Evolutionary conservation across 2,888 invertebrate genomes (phyloP), one percentile per base, ranked within the genome.

Genomic region (Hybos culiciformis): DNA sequence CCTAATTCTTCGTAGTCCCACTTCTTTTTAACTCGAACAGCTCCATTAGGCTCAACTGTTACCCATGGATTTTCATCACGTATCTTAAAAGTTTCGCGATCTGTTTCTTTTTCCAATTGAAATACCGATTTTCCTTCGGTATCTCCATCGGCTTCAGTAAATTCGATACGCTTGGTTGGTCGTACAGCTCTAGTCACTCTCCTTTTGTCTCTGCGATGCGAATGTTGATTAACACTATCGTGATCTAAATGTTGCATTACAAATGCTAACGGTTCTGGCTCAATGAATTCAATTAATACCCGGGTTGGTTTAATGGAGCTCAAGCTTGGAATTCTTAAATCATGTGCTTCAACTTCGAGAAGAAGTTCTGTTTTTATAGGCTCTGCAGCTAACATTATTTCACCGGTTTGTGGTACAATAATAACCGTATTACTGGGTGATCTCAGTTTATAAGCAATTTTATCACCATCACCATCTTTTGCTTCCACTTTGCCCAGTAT

Each of bases 1-100:
- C 91, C 91, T 38, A 92, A 68, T 60, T 91, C 91, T 62, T 92
- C 92, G 67, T 88, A 92, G 74, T 92, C 91, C 92, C 92, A 92
- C 78, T 90, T 90, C 78, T 90, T 87, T 69, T 88, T 90, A 51
- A 92, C 91, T 58, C 84, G 79, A 57, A 92, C 90, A 44, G 87
- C 84, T 54, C 92, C 92, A 68, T 86, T 88, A 37, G 84, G 78
- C 66, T 87, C 90, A 42, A 92, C 90, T 37, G 84, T 86, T 44
- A 92, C 90, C 91, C 92, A 92, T 51, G 84, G 83, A 71, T 91
- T 92, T 62, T 90, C 88, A 58, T 91, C 91, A 55, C 91, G 74
- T 58, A 92, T 88, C 69, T 91, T 90, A 66, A 91, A 92, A 9
- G 85, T 87, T 66, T 92, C 91, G 57, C 85, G 77, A 53, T 90